Evolutionary conservation across 2,888 invertebrate genomes (phyloP).

Genomic region (Coenonympha glycerion): DNA sequence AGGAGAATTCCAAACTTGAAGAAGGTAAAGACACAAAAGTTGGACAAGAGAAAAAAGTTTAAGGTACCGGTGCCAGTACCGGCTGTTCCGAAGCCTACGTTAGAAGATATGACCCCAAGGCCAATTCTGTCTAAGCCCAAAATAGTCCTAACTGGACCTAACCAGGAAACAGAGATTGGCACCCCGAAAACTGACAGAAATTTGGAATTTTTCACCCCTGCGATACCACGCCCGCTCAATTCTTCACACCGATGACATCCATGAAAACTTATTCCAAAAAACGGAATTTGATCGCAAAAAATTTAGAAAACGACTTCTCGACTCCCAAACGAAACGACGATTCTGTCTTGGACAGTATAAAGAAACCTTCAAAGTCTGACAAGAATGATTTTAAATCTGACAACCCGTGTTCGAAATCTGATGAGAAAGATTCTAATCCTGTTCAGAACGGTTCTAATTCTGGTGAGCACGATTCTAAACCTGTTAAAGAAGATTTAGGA

Average conservation of each 20-base stretch:
- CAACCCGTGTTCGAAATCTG: neutral
- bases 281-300: slow-evolving; percentile 45
- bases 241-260: slow-evolving; percentile 55
- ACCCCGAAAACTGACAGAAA: slow-evolving; percentile 30
- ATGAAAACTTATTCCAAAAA: slow-evolving; percentile 48
- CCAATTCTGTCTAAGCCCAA: slow-evolving; percentile 34
- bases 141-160: slow-evolving; percentile 35
- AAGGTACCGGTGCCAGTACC: slow-evolving; percentile 57
- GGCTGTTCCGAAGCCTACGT: slow-evolving; percentile 38
- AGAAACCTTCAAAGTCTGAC: neutral
- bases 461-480: neutral
- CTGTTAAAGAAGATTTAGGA: neutral
- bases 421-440: neutral
- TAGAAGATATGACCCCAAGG: slow-evolving; percentile 52
- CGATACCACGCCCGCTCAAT: slow-evolving; percentile 44
- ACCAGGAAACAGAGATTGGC: slow-evolving; percentile 21
- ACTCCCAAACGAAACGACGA: slow-evolving; percentile 36
- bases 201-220: slow-evolving; percentile 43
- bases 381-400: neutral
- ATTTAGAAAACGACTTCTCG: slow-evolving; percentile 53
- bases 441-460: neutral
- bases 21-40: slow-evolving; percentile 17
- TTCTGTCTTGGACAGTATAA: neutral
- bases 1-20: slow-evolving; percentile 23
- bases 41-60: slow-evolving; percentile 33